Evolutionary conservation across 2,113 vertebrate genomes (phyloP), one percentile per base, ranked within the genome.

Genomic region (Montifringilla adamsi): DNA sequence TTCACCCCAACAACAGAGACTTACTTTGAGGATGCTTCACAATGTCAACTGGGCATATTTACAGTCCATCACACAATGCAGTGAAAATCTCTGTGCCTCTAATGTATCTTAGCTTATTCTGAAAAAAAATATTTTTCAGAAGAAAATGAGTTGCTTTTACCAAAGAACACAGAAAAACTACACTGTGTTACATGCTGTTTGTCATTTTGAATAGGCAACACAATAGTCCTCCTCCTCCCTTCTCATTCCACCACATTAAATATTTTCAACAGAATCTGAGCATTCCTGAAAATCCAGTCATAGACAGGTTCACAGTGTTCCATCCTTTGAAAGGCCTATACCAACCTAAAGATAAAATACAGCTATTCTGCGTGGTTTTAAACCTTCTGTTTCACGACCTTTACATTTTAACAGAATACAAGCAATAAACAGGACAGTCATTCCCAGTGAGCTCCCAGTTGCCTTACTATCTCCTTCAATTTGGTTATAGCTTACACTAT

Each of bases 201-300:
- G 76, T 60, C 64, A 82, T 90, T 95, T 75, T 78, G 68, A 84
- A 86, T 56, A 64, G 47, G n/a, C 79, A 84, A 69, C 69, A 90
- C 79, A 93, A 67, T 60, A 92, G 89, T 6, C 59, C 47, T 87
- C 83, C 53, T 84, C 52, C 30, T 86, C 44, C 33, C 37, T 64
- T 46, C 37, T 52, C 63, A 83, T 55, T 91, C 68, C 64, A 74
- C 24, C 72, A 63, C 68, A 78, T 35, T 44, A 64, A 72, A 50
- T 78, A 91, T 64, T 90, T 94, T 94, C 83, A 95, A n/a, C 41
- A 84, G 66, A 89, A 96, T 56, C 56, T 68, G 15, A 93, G 52
- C 31, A 44, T 39, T 86, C 39, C 7, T 74, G 39, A 80, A 93
- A 94, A 95, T 15, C 55, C 87, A 81, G 20, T 13, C 17, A 44